Base-by-base conservation (phyloP, 2,888 invertebrate species). In the Zeuzera pyrina region DNA sequence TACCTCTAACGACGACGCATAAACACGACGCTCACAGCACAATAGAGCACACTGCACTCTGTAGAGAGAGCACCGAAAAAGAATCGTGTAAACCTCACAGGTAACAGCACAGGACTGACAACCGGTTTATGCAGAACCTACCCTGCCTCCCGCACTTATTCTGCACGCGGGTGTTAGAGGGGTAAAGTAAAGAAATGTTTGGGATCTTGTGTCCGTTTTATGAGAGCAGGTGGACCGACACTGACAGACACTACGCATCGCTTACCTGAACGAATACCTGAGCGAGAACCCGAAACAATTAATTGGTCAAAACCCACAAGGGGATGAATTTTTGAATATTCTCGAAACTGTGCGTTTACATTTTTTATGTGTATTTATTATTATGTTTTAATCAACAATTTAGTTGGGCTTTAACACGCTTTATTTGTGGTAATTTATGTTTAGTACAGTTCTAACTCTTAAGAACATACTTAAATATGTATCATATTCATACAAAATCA, bases 211-310 rank as follows among this genome's bases (percentile, higher is more conserved):
- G 43, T 47, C n/a, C n/a, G n/a, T n/a, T n/a, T n/a, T n/a, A 13
- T 13, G 28, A 3, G 45, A 57, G 62, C 78, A 78, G 76, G 74
- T 78, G 78, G 62, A 57, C 54, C 42, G 62, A 57, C 54, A 42
- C 35, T 29, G 37, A 32, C 41, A 29, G 31, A 30, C 26, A 23
- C 39, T 31, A 59, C 56, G 57, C 63, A 57, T 57, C 62, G 61
- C 53, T 57, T 79, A 79, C 81, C 81, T 79, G 79, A 67, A 55
- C 54, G 19, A 53, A 54, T 71, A 77, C 76, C 78, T 74, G 74
- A 60, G 59, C 66, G 63, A 61, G n/a, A n/a, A n/a, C 58, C 55
- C 59, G 57, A 52, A 46, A 49, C 53, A 65, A 65, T 71, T 71
- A 67, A 73, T 73, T 69, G 67, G 64, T 57, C 57, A 34, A 31